Percentiles rank a stretch among this genome's conserved stretches.
Evolutionary conservation across 2,113 vertebrate species (phyloP).

Genomic region (Trinectes maculatus): DNA sequence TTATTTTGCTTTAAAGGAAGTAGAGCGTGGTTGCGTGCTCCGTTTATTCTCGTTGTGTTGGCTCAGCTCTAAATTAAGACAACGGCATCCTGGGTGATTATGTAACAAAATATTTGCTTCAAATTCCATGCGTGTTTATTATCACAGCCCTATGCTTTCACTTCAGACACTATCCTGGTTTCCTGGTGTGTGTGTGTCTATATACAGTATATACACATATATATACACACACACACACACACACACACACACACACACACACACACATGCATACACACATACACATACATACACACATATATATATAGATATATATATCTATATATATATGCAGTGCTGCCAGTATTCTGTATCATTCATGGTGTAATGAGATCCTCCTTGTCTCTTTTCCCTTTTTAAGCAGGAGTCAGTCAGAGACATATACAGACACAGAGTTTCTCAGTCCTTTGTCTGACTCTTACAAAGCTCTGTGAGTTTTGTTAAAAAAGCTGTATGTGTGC

Average conservation of each 20-base stretch:
- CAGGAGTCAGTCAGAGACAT: conserved; percentile 51
- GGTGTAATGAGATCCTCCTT: conserved; percentile 43
- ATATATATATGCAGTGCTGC: no score
- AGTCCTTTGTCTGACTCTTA: conserved; percentile 48
- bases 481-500: no score
- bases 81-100: conserved; percentile 45
- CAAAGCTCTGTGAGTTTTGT: conserved; percentile 50
- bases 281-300: no score
- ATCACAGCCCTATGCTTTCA: conserved; percentile 1
- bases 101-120: conserved; percentile 53
- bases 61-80: conserved; percentile 42
- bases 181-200: neutral
- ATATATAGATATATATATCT: no score
- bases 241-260: no score
- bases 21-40: neutral
- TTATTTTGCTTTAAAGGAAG: neutral
- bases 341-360: conserved; percentile 2
- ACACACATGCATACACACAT: no score
- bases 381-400: conserved; percentile 11
- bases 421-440: conserved; percentile 42
- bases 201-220: no score
- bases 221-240: neutral
- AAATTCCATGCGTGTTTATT: conserved; percentile 31
- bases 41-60: conserved; percentile 21
- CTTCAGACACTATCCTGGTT: conserved; percentile 9